Evolutionary conservation across 2,113 vertebrate species (phyloP).

Genomic region (Thunnus thynnus): DNA sequence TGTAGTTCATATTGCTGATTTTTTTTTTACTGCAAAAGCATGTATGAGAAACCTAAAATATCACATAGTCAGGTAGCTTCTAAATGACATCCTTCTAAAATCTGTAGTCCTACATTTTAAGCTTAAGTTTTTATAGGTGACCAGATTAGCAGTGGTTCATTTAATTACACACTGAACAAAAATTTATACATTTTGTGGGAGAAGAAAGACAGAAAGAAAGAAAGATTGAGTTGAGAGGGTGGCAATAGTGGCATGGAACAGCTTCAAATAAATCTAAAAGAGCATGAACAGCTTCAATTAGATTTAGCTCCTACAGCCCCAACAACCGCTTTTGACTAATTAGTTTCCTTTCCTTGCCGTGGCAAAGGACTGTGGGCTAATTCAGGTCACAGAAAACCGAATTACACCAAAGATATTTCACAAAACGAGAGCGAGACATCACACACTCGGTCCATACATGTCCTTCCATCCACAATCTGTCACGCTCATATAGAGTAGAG

Average conservation of each 20-base stretch:
- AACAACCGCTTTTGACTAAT: slow-evolving; percentile 35
- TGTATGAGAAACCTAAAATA: neutral
- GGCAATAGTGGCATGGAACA: neutral
- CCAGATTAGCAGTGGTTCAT: neutral
- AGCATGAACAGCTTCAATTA: neutral
- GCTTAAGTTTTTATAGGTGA: too few species aligned
- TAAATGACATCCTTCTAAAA: neutral
- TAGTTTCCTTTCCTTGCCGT: neutral
- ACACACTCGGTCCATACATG: neutral
- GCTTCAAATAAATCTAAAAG: slow-evolving; percentile 4
- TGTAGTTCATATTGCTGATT: neutral
- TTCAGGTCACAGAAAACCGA: slow-evolving; percentile 37
- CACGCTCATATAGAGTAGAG: fast-evolving
- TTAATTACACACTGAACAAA: neutral
- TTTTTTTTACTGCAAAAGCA: neutral
- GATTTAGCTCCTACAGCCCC: neutral
- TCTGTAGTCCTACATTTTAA: too few species aligned
- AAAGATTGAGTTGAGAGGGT: neutral
- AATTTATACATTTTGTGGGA: neutral
- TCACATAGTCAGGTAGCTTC: neutral
- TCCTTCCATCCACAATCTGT: neutral
- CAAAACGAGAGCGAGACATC: neutral
- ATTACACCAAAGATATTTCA: slow-evolving; percentile 15
- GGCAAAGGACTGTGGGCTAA: slow-evolving; percentile 16
- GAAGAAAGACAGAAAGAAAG: neutral